Evolutionary conservation across 2,888 invertebrate species (phyloP).

Genomic region (Xylophagus ater): DNA sequence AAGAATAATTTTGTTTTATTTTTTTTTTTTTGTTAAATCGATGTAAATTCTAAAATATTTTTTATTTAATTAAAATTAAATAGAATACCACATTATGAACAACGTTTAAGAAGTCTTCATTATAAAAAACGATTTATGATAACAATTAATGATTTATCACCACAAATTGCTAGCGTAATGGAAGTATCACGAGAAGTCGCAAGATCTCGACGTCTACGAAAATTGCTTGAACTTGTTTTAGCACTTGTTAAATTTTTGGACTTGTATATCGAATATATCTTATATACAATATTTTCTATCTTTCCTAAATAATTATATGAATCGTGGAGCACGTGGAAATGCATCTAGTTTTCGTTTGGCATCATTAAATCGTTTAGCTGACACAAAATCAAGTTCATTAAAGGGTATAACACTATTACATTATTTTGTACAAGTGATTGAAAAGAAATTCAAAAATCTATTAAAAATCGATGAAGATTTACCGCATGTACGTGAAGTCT

Average conservation of each 20-base stretch:
- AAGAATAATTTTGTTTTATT: too few relatives aligned
- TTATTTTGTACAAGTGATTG: slow-evolving; percentile 51
- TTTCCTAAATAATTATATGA: slow-evolving; percentile 69
- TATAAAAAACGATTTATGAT: slow-evolving; percentile 92
- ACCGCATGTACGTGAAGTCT: slow-evolving; percentile 75
- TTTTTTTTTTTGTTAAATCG: too few relatives aligned
- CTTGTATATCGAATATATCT: too few relatives aligned
- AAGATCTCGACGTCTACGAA: slow-evolving; percentile 64
- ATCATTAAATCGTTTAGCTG: slow-evolving; percentile 82
- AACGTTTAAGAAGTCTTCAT: slow-evolving; percentile 67
- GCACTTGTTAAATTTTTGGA: slow-evolving; percentile 56
- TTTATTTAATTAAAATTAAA: too few relatives aligned
- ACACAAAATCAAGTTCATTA: slow-evolving; percentile 85
- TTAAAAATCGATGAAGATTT: slow-evolving; percentile 81
- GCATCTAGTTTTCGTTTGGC: slow-evolving; percentile 84
- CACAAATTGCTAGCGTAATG: slow-evolving; percentile 75
- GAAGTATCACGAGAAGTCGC: slow-evolving; percentile 81
- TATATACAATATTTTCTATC: background rate
- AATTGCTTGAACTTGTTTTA: slow-evolving; percentile 76
- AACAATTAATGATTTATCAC: slow-evolving; percentile 72
- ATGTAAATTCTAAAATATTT: too few relatives aligned
- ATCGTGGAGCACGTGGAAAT: slow-evolving; percentile 52
- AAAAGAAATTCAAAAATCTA: slow-evolving; percentile 72
- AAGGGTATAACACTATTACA: slow-evolving; percentile 85
- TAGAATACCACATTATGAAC: slow-evolving; percentile 80